Base-by-base conservation (phyloP, 92 coral and sea anemone genomes). In the Scolanthus callimorphus region DNA sequence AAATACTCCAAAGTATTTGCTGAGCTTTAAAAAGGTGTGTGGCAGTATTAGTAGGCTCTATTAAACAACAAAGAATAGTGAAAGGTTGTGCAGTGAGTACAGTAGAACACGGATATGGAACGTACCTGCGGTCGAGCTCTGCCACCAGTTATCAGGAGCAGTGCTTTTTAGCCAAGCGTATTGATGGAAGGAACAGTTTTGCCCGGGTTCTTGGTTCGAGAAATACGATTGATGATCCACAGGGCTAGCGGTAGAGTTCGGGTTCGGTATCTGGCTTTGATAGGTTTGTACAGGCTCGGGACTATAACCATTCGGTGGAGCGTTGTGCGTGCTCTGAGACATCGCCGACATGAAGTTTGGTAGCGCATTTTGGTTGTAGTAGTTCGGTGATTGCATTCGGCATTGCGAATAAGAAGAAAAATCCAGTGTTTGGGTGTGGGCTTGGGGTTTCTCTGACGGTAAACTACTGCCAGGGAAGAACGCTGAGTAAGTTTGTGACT, bases 161-260 rank as follows among this genome's bases (percentile, higher is more conserved):
- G 97, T 85, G 60, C 99, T 80, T 65, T 94, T 94, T 20, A 94
- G 69, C 99, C 99, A 94, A 29, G 99, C 91, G 73, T 94, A 94
- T 58, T 94, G 99, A 56, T 90, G 99, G 66, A 87, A 87, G 24
- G 96, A 87, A 64, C 96, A 87, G 66, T 85, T 87, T 45, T 87
- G 96, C 27, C 55, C 54, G 11, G 75, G 75, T 57, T 68, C 75
- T 26, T 69, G 69, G 26, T 79, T 72, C 41, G 95, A 76, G 59
- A 75, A 81, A 77, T 78, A 83, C 55, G 73, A 54, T 22, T 78
- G 88, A 62, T 80, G 89, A n/a, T 94, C 99, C 31, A 85, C 77
- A 9, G 96, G 74, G 39, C 85, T 70, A 11, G 89, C 71, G 26
- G 77, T 73, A 11, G 84, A 71, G 52, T 66, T 82, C 77, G 80